Evolutionary conservation across 2,113 vertebrate species (phyloP).

Genomic region (Lucifuga dentata): DNA sequence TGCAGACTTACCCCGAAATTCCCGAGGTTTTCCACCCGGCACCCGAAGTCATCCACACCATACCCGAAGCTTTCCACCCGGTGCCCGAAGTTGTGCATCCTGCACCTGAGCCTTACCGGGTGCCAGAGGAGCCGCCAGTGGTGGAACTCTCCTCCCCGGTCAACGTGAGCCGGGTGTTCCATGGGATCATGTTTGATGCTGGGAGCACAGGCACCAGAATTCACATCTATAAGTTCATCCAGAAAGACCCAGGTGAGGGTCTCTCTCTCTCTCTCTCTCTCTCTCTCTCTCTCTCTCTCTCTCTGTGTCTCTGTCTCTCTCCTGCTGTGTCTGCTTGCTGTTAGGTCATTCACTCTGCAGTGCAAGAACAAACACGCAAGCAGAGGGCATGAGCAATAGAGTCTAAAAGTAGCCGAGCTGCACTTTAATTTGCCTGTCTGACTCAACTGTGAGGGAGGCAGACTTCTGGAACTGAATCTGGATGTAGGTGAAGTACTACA

Average conservation of each 20-base stretch:
- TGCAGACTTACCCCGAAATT: slow-evolving; percentile 54
- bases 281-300: slow-evolving; percentile 17
- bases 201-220: slow-evolving; percentile 97
- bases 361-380: slow-evolving; percentile 67
- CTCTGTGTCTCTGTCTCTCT: slow-evolving; percentile 7
- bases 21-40: slow-evolving; percentile 70
- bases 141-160: slow-evolving; percentile 63
- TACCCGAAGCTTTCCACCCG: slow-evolving; percentile 67
- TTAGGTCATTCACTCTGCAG: slow-evolving; percentile 70
- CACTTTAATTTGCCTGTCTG: slow-evolving; percentile 67
- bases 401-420: slow-evolving; percentile 60
- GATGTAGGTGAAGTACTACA: slow-evolving; percentile 44
- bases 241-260: slow-evolving; percentile 88
- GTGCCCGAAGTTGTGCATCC: slow-evolving; percentile 71
- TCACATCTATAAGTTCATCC: slow-evolving; percentile 97
- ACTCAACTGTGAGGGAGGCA: slow-evolving; percentile 63
- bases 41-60: slow-evolving; percentile 69
- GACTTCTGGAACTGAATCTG: slow-evolving; percentile 29
- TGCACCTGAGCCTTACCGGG: slow-evolving; percentile 65
- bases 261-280: neutral
- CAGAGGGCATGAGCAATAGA: slow-evolving; percentile 39
- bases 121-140: slow-evolving; percentile 8
- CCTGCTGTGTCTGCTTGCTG: slow-evolving; percentile 48
- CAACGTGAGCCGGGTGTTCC: slow-evolving; percentile 84
- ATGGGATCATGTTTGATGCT: slow-evolving; percentile 98